These are phyloP conservation scores for Tinea semifulvella DNA, from an alignment of 2,888 invertebrate species.

Conservation along the genomic window DNA sequence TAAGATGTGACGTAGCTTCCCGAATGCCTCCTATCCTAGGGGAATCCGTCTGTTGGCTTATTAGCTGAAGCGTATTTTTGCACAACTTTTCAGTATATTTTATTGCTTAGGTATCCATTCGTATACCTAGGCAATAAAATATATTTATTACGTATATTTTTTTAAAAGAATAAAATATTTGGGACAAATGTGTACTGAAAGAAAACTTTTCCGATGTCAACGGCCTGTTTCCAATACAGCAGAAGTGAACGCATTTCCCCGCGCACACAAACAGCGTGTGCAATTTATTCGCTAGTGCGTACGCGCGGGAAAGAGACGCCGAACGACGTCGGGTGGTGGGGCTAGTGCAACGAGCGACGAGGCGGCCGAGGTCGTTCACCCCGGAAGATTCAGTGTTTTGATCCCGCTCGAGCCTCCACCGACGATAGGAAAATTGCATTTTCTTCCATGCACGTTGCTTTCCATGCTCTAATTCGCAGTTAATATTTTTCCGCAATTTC, in stretches of 20 bases:
- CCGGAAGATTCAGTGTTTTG: constrained; percentile 67
- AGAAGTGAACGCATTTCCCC: constrained; percentile 60
- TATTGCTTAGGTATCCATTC: too few species aligned
- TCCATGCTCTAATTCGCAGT: constrained; percentile 57
- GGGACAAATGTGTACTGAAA: constrained; percentile 19
- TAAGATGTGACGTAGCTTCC: too few species aligned
- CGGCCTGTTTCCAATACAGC: constrained; percentile 58
- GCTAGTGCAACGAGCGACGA: constrained; percentile 37
- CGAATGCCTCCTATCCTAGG: too few species aligned
- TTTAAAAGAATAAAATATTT: too few species aligned
- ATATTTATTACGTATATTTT: too few species aligned
- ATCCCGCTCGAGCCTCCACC: constrained; percentile 59
- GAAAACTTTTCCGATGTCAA: constrained; percentile 55
- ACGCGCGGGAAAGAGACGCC: constrained; percentile 29
- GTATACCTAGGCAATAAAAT: too few species aligned
- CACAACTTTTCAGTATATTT: too few species aligned
- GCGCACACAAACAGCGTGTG: constrained; percentile 42
- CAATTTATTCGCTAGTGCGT: constrained; percentile 48
- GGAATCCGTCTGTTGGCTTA: too few species aligned
- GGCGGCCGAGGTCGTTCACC: constrained; percentile 54
- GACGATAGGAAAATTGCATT: constrained; percentile 59
- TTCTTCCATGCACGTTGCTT: constrained; percentile 61
- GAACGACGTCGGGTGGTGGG: constrained; percentile 24
- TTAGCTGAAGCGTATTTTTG: too few species aligned
- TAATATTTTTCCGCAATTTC: constrained; percentile 31